These are phyloP conservation scores for Epicampocera succincta DNA, from an alignment of 2,888 invertebrate species.

Conservation along the genomic window DNA sequence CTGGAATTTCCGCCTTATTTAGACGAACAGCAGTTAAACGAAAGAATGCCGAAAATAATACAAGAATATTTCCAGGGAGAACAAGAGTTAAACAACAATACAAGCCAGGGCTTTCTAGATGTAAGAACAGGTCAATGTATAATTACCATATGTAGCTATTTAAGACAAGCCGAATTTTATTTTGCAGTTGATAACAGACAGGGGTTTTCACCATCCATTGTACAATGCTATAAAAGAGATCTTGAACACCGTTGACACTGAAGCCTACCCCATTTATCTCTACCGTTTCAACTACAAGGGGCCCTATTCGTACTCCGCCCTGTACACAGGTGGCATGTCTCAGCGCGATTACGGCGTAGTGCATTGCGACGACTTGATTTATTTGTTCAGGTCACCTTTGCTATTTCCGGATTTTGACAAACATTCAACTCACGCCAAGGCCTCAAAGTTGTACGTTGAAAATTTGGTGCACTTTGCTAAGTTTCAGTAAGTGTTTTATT, in stretches of 20 bases:
- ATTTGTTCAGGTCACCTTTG: constrained; percentile 82
- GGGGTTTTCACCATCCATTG: constrained; percentile 82
- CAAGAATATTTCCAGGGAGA: constrained; percentile 76
- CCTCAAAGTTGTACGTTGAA: constrained; percentile 79
- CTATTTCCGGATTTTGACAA: constrained; percentile 80
- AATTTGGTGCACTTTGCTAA: constrained; percentile 83
- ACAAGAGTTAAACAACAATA: constrained; percentile 74
- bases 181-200: constrained; percentile 82
- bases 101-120: constrained; percentile 75
- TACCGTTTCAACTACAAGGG: constrained; percentile 83
- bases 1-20: constrained; percentile 76
- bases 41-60: constrained; percentile 71
- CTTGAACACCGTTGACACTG: constrained; percentile 70
- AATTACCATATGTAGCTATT: no score
- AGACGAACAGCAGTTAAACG: constrained; percentile 49
- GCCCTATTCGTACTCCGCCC: constrained; percentile 79
- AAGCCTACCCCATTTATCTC: constrained; percentile 81
- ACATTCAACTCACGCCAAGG: constrained; percentile 77
- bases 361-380: constrained; percentile 83
- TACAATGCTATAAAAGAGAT: constrained; percentile 79
- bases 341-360: constrained; percentile 78
- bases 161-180: not conserved
- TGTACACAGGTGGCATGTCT: constrained; percentile 79
- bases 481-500: constrained; percentile 79
- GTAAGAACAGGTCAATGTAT: constrained; percentile 65